phyloP scores from a whole-genome alignment of 2,113 vertebrate genomes.

The Butorides virescens region DNA sequence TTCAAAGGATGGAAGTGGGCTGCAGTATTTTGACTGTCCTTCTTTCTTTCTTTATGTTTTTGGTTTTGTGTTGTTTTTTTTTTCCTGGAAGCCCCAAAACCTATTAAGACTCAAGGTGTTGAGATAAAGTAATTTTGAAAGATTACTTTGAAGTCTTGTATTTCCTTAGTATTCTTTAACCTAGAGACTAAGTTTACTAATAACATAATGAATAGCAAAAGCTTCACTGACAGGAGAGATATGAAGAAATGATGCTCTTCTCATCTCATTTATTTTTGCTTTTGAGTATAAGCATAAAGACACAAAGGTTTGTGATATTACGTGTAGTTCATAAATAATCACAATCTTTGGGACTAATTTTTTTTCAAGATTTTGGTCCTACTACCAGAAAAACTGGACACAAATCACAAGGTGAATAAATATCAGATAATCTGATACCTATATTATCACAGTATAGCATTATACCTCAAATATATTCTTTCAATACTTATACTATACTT shows the following conservation, averaged over 20 bases:
- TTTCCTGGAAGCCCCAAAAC: neutral
- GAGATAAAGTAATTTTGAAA: neutral
- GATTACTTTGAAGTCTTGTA: neutral
- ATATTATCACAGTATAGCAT: neutral
- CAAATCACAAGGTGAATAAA: neutral
- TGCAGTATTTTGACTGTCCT: neutral
- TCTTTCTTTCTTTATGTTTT: neutral
- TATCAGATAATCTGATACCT: neutral
- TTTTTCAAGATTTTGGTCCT: neutral
- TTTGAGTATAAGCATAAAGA: neutral
- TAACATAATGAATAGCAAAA: neutral
- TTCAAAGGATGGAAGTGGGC: neutral
- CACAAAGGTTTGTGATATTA: neutral
- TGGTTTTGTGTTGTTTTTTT: rapidly evolving
- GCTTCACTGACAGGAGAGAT: neutral
- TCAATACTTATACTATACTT: neutral
- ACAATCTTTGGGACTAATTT: neutral
- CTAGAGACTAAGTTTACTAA: neutral
- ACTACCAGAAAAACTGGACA: neutral
- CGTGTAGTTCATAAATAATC: neutral
- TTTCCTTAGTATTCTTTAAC: neutral
- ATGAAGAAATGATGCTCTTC: neutral
- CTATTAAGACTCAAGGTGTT: neutral
- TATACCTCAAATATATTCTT: neutral
- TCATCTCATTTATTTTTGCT: neutral